Percentiles rank a stretch among this genome's conserved stretches.
phyloP scores from a whole-genome alignment of 1,140 invertebrate genomes.

The Drosophila busckii region DNA sequence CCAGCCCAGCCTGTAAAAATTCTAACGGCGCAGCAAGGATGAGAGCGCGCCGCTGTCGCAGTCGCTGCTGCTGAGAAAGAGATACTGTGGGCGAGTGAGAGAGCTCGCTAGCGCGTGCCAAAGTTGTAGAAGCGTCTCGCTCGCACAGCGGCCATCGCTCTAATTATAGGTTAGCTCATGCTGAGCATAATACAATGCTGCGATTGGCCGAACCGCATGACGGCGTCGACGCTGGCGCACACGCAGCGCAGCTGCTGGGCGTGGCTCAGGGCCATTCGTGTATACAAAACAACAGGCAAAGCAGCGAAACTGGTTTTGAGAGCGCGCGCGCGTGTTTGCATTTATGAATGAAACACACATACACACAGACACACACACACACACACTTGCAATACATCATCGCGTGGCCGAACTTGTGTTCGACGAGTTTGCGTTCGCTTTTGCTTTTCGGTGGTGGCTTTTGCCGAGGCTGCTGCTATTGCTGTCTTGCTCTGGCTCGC shows the following conservation, averaged over 20 bases:
- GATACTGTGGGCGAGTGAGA: conserved; percentile 1
- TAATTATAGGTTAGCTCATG: conserved; percentile 74
- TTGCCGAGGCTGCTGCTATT: conserved; percentile 9
- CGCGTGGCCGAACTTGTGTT: conserved; percentile 3
- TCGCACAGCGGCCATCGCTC: conserved; percentile 76
- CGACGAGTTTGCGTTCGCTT: background rate
- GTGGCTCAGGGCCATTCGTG: too few relatives aligned
- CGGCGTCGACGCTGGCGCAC: conserved; percentile 8
- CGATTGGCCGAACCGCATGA: conserved; percentile 51
- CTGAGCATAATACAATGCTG: conserved; percentile 27
- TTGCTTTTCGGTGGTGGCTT: background rate
- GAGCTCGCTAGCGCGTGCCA: conserved; percentile 35
- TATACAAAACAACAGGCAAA: too few relatives aligned
- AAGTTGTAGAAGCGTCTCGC: conserved; percentile 24
- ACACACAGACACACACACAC: background rate
- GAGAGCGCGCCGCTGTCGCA: too few relatives aligned
- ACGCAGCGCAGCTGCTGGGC: conserved; percentile 54
- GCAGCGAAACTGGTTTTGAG: conserved; percentile 48
- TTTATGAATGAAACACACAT: conserved; percentile 48
- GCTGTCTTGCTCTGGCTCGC: background rate
- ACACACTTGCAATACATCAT: too few relatives aligned
- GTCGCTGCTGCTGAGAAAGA: background rate
- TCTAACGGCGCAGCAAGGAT: background rate
- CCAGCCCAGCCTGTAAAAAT: too few relatives aligned
- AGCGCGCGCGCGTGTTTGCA: conserved; percentile 14